Evolutionary conservation across 2,888 invertebrate species (phyloP).

Genomic region (Siphonodentalium dalli): DNA sequence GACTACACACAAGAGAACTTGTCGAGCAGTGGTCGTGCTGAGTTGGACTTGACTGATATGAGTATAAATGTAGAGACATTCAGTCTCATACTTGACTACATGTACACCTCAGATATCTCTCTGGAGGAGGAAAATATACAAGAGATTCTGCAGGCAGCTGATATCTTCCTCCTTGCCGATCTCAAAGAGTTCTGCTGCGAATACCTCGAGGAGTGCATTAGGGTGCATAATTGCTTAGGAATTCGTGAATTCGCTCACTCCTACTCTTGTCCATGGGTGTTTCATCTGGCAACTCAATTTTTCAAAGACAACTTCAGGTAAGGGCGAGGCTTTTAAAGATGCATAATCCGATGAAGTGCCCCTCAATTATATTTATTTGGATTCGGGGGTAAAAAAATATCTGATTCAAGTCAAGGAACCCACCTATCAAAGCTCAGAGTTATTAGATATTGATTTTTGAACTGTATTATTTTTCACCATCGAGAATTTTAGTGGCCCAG

Average conservation of each 20-base stretch:
- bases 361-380: too few species aligned
- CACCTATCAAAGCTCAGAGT: too few species aligned
- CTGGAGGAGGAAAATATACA: slow-evolving; percentile 51
- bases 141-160: slow-evolving; percentile 50
- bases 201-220: slow-evolving; percentile 50
- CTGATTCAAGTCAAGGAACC: too few species aligned
- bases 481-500: too few species aligned
- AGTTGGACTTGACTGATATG: slow-evolving; percentile 28
- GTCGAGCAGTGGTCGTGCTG: neutral
- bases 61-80: slow-evolving; percentile 41
- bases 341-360: too few species aligned
- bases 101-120: slow-evolving; percentile 49
- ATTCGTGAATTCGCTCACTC: slow-evolving; percentile 85
- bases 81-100: slow-evolving; percentile 46
- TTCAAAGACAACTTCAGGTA: slow-evolving; percentile 66
- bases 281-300: slow-evolving; percentile 39
- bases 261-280: slow-evolving; percentile 48
- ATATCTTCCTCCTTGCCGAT: slow-evolving; percentile 47
- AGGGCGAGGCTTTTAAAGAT: slow-evolving; percentile 13
- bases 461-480: too few species aligned
- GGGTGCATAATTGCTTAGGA: slow-evolving; percentile 79
- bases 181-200: slow-evolving; percentile 54
- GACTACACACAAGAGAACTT: too few species aligned
- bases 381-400: too few species aligned
- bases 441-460: too few species aligned